Percentiles rank a stretch among this genome's conserved stretches.
These are phyloP conservation scores for Melanotaenia boesemani DNA, from an alignment of 2,797 vertebrate genomes.

Conservation along the genomic window DNA sequence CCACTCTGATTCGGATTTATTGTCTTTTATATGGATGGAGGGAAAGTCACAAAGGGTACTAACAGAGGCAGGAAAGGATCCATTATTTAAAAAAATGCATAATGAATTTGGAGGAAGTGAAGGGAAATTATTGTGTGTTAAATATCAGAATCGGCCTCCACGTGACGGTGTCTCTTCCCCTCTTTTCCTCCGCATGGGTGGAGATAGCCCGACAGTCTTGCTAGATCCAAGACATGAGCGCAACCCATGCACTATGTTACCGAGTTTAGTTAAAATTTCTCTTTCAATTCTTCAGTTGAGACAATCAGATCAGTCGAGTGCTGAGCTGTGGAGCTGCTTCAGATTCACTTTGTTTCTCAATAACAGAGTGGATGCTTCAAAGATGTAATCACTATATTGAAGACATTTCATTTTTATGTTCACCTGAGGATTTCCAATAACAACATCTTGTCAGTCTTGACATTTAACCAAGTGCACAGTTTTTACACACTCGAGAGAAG, in stretches of 20 bases:
- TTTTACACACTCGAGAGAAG: neutral
- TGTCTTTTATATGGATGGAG: conserved; percentile 24
- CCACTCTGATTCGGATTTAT: conserved; percentile 31
- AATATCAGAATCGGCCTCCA: too few relatives aligned
- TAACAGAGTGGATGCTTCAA: too few relatives aligned
- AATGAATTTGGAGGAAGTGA: conserved; percentile 36
- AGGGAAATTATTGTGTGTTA: conserved; percentile 26
- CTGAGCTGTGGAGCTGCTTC: neutral
- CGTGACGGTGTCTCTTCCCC: neutral
- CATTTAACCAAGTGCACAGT: neutral
- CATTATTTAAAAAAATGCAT: conserved; percentile 12
- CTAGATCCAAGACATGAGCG: neutral
- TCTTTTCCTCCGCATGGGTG: neutral
- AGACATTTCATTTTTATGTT: conserved; percentile 6
- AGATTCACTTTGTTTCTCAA: neutral
- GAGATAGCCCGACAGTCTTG: neutral
- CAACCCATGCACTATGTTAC: neutral
- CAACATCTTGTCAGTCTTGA: conserved; percentile 30
- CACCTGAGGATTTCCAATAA: conserved; percentile 22
- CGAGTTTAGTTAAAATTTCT: neutral
- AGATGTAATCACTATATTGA: too few relatives aligned
- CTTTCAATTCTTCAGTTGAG: neutral
- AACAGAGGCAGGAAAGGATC: conserved; percentile 17
- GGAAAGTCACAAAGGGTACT: conserved; percentile 23
- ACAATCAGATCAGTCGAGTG: neutral